A percentile compares a stretch with the other conserved stretches of the same genome.
Conservation (phyloP, 1,140 invertebrate genomes). For the Muscidifurax raptorellus region DNA sequence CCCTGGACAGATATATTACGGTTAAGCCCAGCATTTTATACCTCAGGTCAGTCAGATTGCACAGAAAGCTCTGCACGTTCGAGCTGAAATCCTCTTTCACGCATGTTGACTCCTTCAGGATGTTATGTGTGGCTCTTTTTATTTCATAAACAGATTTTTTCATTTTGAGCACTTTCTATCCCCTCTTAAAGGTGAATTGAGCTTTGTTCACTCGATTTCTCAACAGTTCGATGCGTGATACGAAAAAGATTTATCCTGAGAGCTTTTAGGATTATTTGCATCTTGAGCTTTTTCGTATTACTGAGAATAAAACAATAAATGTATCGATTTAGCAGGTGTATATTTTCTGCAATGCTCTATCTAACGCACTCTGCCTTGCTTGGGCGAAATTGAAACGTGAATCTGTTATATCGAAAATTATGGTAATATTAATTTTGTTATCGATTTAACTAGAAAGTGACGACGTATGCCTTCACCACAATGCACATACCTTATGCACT, state of each 20-base stretch:
- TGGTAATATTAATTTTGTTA: conserved; percentile 66
- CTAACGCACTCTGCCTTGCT: no score
- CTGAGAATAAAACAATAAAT: no score
- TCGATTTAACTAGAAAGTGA: conserved; percentile 20
- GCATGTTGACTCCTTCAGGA: conserved; percentile 75
- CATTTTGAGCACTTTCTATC: neutral
- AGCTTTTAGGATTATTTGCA: neutral
- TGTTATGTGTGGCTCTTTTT: conserved; percentile 37
- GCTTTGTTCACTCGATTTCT: conserved; percentile 23
- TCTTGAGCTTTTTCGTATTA: no score
- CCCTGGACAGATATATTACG: conserved; percentile 87
- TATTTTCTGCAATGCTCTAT: no score
- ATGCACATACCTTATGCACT: neutral
- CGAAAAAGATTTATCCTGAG: neutral
- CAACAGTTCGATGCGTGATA: neutral
- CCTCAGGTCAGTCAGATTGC: conserved; percentile 86
- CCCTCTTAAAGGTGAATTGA: neutral
- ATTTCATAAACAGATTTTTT: neutral
- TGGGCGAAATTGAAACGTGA: neutral
- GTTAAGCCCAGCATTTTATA: conserved; percentile 89
- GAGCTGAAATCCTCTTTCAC: conserved; percentile 87
- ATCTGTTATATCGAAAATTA: conserved; percentile 64
- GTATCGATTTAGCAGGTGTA: no score
- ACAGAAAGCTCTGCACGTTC: conserved; percentile 84
- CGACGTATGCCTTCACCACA: neutral